Evolutionary conservation across 2,797 vertebrate species (phyloP).

Genomic region (Eutrigla gurnardus): DNA sequence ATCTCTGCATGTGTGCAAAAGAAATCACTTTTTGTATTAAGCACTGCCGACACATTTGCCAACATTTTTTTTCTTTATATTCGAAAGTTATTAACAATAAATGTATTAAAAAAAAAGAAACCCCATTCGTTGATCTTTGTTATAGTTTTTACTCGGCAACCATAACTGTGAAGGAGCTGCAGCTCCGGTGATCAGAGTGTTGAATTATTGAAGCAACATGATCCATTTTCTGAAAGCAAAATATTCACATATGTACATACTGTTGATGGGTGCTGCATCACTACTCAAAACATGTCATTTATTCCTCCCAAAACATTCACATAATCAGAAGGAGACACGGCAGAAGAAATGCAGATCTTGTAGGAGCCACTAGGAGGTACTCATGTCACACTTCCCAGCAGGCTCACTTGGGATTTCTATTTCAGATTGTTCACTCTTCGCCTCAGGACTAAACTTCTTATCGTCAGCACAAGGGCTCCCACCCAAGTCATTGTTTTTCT

Average conservation of each 20-base stretch:
- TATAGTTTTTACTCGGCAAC: slow-evolving; percentile 18
- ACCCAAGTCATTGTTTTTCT: slow-evolving; percentile 14
- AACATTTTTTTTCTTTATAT: slow-evolving; percentile 64
- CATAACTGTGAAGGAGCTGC: background rate
- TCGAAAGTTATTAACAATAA: slow-evolving; percentile 76
- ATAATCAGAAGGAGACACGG: background rate
- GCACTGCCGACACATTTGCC: slow-evolving; percentile 67
- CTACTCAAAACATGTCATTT: background rate
- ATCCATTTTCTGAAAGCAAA: slow-evolving; percentile 12
- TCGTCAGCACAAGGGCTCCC: background rate
- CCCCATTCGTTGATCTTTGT: background rate
- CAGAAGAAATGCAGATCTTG: background rate
- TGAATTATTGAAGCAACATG: background rate
- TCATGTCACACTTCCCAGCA: slow-evolving; percentile 16
- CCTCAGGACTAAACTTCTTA: slow-evolving; percentile 15
- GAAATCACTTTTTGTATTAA: slow-evolving; percentile 70
- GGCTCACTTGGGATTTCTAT: slow-evolving; percentile 19
- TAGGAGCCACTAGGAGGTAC: background rate
- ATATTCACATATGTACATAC: slow-evolving; percentile 43
- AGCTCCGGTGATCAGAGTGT: background rate
- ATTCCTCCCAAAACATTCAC: background rate
- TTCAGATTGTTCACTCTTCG: slow-evolving; percentile 6
- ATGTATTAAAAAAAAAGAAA: slow-evolving; percentile 61
- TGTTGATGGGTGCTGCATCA: background rate
- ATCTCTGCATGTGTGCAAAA: slow-evolving; percentile 53